A percentile compares a stretch with the other conserved stretches of the same genome.
Evolutionary conservation across 2,797 vertebrate species (phyloP).

Genomic region (Hypotaenidia okinawae): DNA sequence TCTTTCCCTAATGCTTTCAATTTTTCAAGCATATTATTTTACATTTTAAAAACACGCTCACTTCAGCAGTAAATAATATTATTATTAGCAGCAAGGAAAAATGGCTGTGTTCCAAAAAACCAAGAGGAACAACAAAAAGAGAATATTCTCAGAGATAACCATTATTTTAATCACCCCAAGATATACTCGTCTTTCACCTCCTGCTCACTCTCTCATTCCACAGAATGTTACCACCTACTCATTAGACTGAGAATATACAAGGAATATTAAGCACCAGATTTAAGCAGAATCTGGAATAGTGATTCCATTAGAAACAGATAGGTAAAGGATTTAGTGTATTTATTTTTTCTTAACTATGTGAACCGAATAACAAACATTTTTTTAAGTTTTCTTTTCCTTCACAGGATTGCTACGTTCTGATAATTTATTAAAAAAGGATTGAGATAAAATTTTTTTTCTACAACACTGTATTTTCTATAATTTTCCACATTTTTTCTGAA

Average conservation of each 20-base stretch:
- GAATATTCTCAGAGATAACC: not conserved
- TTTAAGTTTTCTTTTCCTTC: not conserved
- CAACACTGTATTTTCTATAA: not conserved
- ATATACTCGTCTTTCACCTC: not conserved
- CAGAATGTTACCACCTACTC: not conserved
- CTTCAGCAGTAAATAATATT: not conserved
- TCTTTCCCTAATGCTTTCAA: not conserved
- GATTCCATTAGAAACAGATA: not conserved
- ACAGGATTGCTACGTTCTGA: not conserved
- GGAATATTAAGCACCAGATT: not conserved
- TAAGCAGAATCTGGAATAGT: not conserved
- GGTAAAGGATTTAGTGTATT: not conserved
- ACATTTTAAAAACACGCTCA: not conserved
- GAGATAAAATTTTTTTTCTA: not conserved
- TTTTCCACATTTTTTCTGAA: not conserved
- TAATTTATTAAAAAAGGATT: not conserved
- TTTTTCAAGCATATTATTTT: not conserved
- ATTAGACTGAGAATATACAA: not conserved
- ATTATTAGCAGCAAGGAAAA: not conserved
- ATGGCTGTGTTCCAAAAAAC: not conserved
- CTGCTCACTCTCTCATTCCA: not conserved
- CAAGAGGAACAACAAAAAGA: not conserved
- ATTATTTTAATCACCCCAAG: not conserved
- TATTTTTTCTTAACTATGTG: not conserved
- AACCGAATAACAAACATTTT: not conserved